Percentiles rank a stretch among this genome's conserved stretches.
Conservation (phyloP, 2,113 vertebrate genomes). For the Phalacrocorax pelagicus region DNA sequence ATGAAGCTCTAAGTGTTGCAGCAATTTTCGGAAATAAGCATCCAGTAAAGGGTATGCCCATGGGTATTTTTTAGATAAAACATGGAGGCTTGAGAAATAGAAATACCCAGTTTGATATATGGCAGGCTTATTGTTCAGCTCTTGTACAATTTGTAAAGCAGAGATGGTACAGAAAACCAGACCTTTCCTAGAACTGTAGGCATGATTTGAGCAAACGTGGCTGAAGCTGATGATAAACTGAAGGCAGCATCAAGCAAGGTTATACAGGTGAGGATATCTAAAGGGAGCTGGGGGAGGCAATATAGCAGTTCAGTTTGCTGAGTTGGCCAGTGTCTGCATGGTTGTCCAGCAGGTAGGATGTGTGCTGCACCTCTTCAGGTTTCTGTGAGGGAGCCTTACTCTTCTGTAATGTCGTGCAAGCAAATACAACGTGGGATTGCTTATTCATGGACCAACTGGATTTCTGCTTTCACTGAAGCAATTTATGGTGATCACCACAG, state of each 20-base stretch:
- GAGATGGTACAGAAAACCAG: not conserved
- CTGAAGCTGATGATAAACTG: not conserved
- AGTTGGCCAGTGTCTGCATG: not conserved
- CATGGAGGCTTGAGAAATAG: not conserved
- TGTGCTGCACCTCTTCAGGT: not conserved
- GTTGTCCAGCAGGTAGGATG: not conserved
- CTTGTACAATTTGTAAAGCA: not conserved
- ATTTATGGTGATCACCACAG: not conserved
- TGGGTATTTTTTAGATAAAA: not conserved
- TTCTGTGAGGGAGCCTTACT: not conserved
- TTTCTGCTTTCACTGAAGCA: not conserved
- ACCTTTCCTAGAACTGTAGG: not conserved
- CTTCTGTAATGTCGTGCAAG: not conserved
- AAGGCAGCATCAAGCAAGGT: not conserved
- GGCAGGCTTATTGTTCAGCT: not conserved
- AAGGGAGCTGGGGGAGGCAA: not conserved
- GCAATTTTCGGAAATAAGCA: not conserved
- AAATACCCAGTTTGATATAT: not conserved
- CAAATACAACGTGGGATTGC: rapidly evolving
- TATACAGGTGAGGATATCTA: not conserved
- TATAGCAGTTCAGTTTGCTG: not conserved
- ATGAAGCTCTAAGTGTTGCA: not conserved
- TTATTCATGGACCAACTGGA: not conserved
- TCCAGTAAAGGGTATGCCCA: not conserved
- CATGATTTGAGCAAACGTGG: not conserved